These are phyloP conservation scores for Microcebus griseorufus DNA, from an alignment of 2,113 vertebrate genomes.

Conservation along the genomic window DNA sequence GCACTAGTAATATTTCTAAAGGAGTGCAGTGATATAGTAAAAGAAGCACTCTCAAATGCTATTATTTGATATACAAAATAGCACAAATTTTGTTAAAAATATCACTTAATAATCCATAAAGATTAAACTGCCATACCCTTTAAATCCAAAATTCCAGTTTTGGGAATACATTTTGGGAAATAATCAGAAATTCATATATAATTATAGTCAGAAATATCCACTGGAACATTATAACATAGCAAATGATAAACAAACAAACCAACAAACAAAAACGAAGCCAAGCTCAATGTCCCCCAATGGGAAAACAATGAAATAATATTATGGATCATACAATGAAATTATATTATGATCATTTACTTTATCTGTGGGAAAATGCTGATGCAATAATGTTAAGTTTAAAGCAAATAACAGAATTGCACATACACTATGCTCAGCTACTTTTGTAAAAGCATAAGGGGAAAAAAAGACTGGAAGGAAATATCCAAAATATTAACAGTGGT, in stretches of 20 bases:
- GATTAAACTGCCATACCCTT: background rate
- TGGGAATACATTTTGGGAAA: background rate
- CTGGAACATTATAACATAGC: background rate
- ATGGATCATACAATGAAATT: background rate
- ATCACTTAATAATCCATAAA: background rate
- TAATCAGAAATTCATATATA: background rate
- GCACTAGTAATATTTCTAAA: background rate
- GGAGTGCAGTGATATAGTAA: background rate
- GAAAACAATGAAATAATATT: background rate
- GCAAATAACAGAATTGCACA: background rate
- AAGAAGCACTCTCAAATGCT: background rate
- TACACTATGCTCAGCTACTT: background rate
- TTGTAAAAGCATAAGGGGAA: background rate
- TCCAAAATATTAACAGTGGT: background rate
- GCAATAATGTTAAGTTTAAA: background rate
- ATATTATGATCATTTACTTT: background rate
- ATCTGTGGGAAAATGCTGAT: background rate
- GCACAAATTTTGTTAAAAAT: background rate
- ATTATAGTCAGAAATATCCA: background rate
- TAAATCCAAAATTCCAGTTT: background rate
- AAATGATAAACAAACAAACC: background rate
- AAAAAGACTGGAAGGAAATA: background rate
- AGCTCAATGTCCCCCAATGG: background rate
- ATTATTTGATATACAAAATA: background rate
- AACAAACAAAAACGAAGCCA: conserved; percentile 13